phyloP scores from a whole-genome alignment of 2,797 vertebrate species.

The Sciaenops ocellatus region DNA sequence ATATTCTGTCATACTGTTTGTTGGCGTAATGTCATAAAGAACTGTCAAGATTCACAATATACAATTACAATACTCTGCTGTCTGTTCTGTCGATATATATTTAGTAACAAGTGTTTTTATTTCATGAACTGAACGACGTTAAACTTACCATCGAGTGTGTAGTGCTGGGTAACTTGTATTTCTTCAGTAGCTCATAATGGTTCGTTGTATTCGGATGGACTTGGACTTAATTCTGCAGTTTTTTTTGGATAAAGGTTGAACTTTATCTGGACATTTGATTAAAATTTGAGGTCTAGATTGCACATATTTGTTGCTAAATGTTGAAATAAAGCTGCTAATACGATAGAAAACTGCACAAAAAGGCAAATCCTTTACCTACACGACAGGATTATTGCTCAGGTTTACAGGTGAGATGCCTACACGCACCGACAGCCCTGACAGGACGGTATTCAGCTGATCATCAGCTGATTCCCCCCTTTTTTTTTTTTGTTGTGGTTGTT shows the following conservation, averaged over 20 bases:
- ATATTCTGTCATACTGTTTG: neutral
- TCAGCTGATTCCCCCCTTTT: neutral
- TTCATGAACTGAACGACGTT: no score
- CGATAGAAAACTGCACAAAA: neutral
- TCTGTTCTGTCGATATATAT: no score
- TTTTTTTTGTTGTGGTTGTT: neutral
- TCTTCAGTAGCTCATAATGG: neutral
- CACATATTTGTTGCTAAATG: neutral
- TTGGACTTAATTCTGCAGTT: no score
- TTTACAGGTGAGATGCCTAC: neutral
- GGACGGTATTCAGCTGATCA: neutral
- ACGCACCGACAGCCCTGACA: conserved; percentile 8
- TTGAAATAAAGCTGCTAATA: neutral
- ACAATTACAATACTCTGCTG: no score
- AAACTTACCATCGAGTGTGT: neutral
- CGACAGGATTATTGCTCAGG: neutral
- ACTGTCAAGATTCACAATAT: no score
- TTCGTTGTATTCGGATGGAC: no score
- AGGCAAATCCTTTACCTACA: neutral
- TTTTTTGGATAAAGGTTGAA: no score
- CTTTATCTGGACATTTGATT: neutral
- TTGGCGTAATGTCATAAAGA: neutral
- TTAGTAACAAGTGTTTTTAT: no score
- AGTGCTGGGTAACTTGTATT: neutral
- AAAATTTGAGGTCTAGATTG: neutral